Conservation (phyloP, 1,140 invertebrate species). For the Heliconius congener region DNA sequence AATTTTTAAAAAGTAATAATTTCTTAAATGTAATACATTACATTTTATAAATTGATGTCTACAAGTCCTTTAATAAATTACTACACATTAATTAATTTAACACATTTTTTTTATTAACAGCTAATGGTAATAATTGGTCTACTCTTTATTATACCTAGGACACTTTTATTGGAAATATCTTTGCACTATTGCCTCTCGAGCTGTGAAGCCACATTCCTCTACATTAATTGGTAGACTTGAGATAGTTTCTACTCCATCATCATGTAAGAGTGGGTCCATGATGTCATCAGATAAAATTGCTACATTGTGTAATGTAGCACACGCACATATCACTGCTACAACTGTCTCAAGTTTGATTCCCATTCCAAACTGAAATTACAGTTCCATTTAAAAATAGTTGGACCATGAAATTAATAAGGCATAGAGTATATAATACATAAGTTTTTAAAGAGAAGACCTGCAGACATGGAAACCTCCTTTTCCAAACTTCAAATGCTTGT, state of each 20-base stretch:
- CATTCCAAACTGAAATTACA: not conserved
- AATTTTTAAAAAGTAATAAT: no score
- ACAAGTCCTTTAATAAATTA: no score
- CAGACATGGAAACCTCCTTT: not conserved
- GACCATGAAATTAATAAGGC: not conserved
- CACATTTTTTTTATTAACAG: no score
- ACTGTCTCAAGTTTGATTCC: constrained; percentile 4
- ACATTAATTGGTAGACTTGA: not conserved
- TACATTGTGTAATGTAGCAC: constrained; percentile 1
- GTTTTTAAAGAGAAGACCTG: not conserved
- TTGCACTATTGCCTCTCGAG: constrained; percentile 7
- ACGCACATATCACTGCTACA: constrained; percentile 2
- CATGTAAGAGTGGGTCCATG: constrained; percentile 4
- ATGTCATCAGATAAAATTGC: constrained; percentile 12
- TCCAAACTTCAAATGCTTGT: constrained; percentile 13
- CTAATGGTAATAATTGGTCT: no score
- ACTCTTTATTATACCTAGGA: not conserved
- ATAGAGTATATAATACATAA: not conserved
- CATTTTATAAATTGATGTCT: no score
- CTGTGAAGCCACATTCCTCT: not conserved
- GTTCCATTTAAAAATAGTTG: not conserved
- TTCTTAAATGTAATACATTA: no score
- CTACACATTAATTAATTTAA: no score
- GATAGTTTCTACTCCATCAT: not conserved
- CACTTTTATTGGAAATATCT: constrained; percentile 6